Conservation (phyloP, 2,888 invertebrate species). For the Teleogryllus oceanicus region DNA sequence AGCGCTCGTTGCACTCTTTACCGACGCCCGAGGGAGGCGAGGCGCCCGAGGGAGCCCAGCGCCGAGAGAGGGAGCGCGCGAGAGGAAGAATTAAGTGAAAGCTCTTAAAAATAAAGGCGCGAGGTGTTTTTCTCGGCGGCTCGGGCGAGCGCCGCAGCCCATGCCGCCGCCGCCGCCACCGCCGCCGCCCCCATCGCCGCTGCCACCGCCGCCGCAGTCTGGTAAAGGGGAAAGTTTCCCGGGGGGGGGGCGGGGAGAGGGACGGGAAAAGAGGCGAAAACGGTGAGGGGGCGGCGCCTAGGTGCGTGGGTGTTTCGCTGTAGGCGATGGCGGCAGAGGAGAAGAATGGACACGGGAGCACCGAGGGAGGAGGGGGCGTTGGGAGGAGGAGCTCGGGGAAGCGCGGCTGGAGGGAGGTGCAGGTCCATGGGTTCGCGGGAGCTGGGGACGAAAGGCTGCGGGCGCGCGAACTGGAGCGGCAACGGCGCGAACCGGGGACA, state of each 20-base stretch:
- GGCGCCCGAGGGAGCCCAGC: background rate
- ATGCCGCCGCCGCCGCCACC: background rate
- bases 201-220: background rate
- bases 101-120: slow-evolving; percentile 27
- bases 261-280: no score
- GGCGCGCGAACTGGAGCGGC: no score
- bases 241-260: background rate
- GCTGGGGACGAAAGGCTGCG: no score
- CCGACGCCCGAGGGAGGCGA: background rate
- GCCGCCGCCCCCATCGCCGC: background rate
- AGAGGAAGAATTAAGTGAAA: slow-evolving; percentile 34
- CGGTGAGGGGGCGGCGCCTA: no score
- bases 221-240: slow-evolving; percentile 2
- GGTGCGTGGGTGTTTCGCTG: no score
- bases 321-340: no score
- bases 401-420: no score
- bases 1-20: background rate
- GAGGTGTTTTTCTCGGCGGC: background rate
- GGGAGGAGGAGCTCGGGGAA: no score
- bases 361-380: no score
- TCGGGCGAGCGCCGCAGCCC: background rate
- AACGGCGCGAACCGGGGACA: no score
- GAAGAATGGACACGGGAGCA: no score
- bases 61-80: slow-evolving; percentile 26
- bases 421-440: no score